Conservation (phyloP, 2,797 vertebrate species). For the Microcaecilia unicolor region DNA sequence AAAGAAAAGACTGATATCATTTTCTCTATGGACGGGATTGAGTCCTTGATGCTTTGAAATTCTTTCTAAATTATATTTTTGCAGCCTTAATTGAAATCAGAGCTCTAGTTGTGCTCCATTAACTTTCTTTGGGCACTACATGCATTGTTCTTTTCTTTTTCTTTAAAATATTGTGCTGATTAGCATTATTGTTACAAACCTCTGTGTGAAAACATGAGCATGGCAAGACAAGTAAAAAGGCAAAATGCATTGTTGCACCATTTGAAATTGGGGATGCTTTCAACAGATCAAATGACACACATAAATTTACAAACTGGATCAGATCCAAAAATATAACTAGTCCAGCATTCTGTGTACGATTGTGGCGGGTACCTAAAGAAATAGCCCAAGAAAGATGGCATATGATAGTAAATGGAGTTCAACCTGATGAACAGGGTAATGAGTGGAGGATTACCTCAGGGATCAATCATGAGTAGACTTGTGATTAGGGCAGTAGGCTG, state of each 20-base stretch:
- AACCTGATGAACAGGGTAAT: too few species aligned
- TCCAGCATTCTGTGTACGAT: too few species aligned
- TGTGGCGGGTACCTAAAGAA: too few species aligned
- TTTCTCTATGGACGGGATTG: constrained; percentile 9
- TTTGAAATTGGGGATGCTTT: too few species aligned
- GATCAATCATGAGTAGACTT: too few species aligned
- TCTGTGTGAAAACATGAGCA: constrained; percentile 43
- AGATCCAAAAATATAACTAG: too few species aligned
- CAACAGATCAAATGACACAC: too few species aligned
- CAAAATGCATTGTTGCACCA: constrained; percentile 36
- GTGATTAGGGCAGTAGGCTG: too few species aligned
- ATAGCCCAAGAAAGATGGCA: too few species aligned
- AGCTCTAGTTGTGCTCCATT: constrained; percentile 14
- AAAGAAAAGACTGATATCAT: constrained; percentile 8
- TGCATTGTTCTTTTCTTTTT: constrained; percentile 40
- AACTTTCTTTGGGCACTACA: constrained; percentile 24
- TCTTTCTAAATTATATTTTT: constrained; percentile 21
- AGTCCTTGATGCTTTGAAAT: constrained; percentile 9
- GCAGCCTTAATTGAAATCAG: constrained; percentile 45
- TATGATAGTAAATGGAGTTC: too few species aligned
- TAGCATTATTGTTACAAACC: constrained; percentile 48
- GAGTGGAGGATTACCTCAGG: too few species aligned
- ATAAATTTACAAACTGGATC: too few species aligned
- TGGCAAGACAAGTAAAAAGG: constrained; percentile 27
- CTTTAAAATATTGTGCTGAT: constrained; percentile 47